Evolutionary conservation across 2,888 invertebrate species (phyloP).

Genomic region (Campoplex nolae): DNA sequence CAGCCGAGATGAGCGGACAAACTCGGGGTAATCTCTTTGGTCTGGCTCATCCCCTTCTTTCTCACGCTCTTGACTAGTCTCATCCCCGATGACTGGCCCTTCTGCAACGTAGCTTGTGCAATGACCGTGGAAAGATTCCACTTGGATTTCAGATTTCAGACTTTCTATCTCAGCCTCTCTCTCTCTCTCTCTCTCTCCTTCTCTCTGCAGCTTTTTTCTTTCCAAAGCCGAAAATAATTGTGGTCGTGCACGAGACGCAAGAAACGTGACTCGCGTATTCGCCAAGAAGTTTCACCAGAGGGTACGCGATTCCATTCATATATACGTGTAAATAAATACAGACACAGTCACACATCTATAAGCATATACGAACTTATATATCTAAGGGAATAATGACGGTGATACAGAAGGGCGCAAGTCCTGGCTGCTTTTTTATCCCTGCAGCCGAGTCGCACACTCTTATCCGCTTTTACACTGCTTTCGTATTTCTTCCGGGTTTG

Average conservation of each 20-base stretch:
- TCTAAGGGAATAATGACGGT: not conserved
- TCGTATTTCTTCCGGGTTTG: slow-evolving; percentile 62
- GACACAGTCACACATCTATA: slow-evolving; percentile 30
- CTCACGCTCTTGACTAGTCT: slow-evolving; percentile 47
- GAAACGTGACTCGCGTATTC: slow-evolving; percentile 79
- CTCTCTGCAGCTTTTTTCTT: slow-evolving; percentile 59
- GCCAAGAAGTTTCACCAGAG: slow-evolving; percentile 74
- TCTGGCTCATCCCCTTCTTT: slow-evolving; percentile 53
- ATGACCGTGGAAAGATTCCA: slow-evolving; percentile 68
- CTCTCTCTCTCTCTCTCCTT: slow-evolving; percentile 50
- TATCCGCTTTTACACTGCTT: slow-evolving; percentile 31
- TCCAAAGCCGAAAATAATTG: slow-evolving; percentile 81
- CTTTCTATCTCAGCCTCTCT: slow-evolving; percentile 37
- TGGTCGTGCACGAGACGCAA: slow-evolving; percentile 72
- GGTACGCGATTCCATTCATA: slow-evolving; percentile 38
- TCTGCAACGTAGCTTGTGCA: slow-evolving; percentile 61
- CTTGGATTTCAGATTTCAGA: slow-evolving; percentile 73
- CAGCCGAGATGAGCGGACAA: slow-evolving; percentile 49
- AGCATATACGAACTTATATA: slow-evolving; percentile 38
- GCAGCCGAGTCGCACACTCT: slow-evolving; percentile 21
- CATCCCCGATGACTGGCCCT: slow-evolving; percentile 11
- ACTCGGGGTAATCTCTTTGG: slow-evolving; percentile 63
- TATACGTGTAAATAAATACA: slow-evolving; percentile 46
- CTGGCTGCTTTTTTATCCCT: slow-evolving; percentile 32
- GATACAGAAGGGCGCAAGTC: slow-evolving; percentile 11